Conservation (phyloP, 2,888 invertebrate species). For the Acanthopleura granulata region DNA sequence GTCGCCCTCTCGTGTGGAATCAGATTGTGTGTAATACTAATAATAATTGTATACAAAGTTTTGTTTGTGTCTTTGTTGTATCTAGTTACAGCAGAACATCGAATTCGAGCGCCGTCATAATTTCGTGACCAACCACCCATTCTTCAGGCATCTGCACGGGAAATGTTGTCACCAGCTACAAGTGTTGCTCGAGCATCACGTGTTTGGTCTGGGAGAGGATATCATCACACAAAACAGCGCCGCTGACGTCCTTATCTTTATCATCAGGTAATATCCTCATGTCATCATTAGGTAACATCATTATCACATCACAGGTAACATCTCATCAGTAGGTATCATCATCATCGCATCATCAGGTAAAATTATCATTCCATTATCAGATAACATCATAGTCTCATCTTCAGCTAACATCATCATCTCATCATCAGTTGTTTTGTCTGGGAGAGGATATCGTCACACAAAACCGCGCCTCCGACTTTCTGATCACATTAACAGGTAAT, state of each 20-base stretch:
- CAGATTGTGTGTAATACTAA: too few species aligned
- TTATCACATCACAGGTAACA: too few species aligned
- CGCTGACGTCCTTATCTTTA: background rate
- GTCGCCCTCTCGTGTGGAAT: too few species aligned
- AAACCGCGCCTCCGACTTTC: background rate
- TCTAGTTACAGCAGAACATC: background rate
- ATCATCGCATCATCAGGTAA: too few species aligned
- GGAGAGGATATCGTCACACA: background rate
- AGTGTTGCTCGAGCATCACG: background rate
- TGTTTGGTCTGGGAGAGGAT: background rate
- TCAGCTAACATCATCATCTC: too few species aligned
- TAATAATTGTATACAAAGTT: too few species aligned
- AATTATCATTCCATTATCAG: too few species aligned
- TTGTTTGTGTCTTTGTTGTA: background rate
- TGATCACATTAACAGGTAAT: background rate
- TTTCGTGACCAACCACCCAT: background rate
- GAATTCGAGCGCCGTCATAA: background rate
- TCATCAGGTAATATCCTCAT: background rate
- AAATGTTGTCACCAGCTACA: constrained; percentile 2
- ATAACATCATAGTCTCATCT: too few species aligned
- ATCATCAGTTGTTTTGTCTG: background rate
- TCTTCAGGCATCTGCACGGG: background rate
- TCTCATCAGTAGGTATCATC: too few species aligned
- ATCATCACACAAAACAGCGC: background rate
- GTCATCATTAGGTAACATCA: too few species aligned